Base-by-base conservation (phyloP, 2,888 invertebrate species). In the Caenorhabditis imperialis region DNA sequence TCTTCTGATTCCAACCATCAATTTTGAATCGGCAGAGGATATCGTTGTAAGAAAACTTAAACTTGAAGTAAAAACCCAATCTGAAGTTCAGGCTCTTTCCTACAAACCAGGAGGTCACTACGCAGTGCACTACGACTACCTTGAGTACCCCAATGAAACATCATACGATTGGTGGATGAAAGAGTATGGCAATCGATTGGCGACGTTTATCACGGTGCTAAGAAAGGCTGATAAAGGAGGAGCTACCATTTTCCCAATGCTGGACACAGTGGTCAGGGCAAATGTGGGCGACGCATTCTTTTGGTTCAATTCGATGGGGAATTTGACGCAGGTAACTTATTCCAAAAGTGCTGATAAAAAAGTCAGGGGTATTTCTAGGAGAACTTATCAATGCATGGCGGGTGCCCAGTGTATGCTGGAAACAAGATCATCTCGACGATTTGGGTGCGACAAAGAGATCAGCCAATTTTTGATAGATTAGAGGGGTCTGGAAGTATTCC, bases 101-200 rank as follows among this genome's bases (percentile, higher is more conserved):
- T 85, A 84, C 50, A 25, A 54, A 7, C 65, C 71, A 0, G 84
- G 81, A 3, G 84, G 84, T 16, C 84, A 85, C 55, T 82, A 82
- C 35, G 78, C 80, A 14, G 75, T 78, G 1, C 84, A 84, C 44
- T 71, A 61, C 30, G 85, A 84, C 51, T 79, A 60, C 33, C 23
- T 78, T 27, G 48, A 33, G 5, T 62, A 73, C 25, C 3, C 23
- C 0, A 27, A n/a, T 12, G 51, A 75, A 7, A 14, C 27, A 12
- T 44, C 42, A 12, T 44, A 44, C 30, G 77, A 79, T 20, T 22
- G n/a, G 2, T 79, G 75, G 71, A 77, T 67, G 71, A 62, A 12
- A n/a, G 22, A 67, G 1, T 50, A 38, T n/a, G 84, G 84, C 18
- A 83, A 84, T 44, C 53, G 84, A 4, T 54, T 83, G 14, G 84